These are phyloP conservation scores for Bos taurus DNA, from an alignment of 2,113 vertebrate genomes.

Conservation along the genomic window ARS-UCD2.0 NC_037356.1:45269501-45270000, in stretches of 20 bases:
- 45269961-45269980: not conserved
- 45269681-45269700: not conserved
- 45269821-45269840: not conserved
- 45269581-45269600: not conserved
- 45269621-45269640: not conserved
- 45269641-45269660: not conserved
- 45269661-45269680: not conserved
- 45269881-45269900: not conserved
- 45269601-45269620: not conserved
- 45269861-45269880: not conserved
- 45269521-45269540: not conserved
- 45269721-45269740: not conserved
- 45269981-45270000: not conserved
- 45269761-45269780: not conserved
- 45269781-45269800: not conserved
- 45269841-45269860: not conserved
- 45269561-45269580: not conserved
- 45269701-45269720: not conserved
- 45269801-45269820: not conserved
- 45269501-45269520: not conserved
- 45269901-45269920: not conserved
- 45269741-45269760: not conserved
- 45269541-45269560: not conserved
- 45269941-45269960: not conserved
- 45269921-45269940: not conserved